Evolutionary conservation across 2,797 vertebrate genomes (phyloP).

Genomic region (Glyptemys insculpta): DNA sequence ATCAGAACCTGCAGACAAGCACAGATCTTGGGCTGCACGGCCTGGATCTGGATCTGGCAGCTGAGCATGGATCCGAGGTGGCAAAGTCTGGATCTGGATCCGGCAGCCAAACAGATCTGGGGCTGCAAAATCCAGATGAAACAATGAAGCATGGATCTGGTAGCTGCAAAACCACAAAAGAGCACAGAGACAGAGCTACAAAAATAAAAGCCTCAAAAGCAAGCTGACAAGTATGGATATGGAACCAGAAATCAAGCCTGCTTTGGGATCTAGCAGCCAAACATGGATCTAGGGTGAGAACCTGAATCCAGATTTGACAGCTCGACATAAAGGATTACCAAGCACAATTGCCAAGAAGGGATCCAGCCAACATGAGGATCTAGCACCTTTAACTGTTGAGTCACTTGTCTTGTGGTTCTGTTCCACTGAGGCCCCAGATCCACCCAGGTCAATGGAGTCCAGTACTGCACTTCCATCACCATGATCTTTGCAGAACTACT

Average conservation of each 20-base stretch:
- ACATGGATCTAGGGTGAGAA: not conserved
- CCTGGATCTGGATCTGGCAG: not conserved
- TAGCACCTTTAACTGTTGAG: not conserved
- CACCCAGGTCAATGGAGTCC: not conserved
- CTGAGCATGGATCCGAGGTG: not conserved
- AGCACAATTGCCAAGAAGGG: not conserved
- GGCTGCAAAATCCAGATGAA: not conserved
- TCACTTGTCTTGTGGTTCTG: not conserved
- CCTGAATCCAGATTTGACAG: not conserved
- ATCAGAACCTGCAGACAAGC: not conserved
- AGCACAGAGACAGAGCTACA: not conserved
- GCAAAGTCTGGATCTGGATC: not conserved
- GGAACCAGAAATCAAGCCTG: not conserved
- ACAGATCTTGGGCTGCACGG: not conserved
- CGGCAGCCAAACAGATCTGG: not conserved
- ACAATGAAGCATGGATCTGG: not conserved
- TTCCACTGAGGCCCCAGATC: not conserved
- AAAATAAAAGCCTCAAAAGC: not conserved
- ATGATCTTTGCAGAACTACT: not conserved
- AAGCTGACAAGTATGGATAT: not conserved
- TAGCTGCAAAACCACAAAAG: not conserved
- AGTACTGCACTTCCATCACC: not conserved
- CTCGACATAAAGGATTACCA: not conserved
- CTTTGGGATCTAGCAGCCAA: not conserved
- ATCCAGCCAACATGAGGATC: not conserved